Percentiles rank a stretch among this genome's conserved stretches.
Evolutionary conservation across 2,797 vertebrate genomes (phyloP).

Genomic region (Pteropus rufus): DNA sequence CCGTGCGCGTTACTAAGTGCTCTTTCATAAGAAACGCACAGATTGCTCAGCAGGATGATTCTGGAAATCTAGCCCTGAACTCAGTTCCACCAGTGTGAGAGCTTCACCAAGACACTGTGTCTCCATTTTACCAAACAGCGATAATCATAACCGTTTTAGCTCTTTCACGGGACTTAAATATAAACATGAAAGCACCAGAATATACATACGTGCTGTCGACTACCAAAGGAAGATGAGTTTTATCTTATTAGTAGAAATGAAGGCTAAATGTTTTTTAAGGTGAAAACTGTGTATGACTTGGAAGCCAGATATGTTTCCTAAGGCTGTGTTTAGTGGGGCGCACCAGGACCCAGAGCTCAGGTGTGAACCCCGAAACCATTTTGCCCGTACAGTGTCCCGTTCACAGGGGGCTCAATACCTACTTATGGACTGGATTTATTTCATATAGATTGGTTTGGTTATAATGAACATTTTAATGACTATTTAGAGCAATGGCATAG

Average conservation of each 20-base stretch:
- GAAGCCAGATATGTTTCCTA: background rate
- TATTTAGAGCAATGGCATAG: background rate
- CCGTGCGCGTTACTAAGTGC: background rate
- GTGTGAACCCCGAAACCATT: background rate
- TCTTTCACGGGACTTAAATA: background rate
- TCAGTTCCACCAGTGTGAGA: background rate
- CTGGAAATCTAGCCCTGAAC: background rate
- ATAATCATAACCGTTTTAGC: background rate
- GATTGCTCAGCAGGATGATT: background rate
- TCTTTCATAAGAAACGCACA: background rate
- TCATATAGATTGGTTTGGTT: background rate
- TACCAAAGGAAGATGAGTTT: background rate
- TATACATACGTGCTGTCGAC: background rate
- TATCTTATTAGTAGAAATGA: background rate
- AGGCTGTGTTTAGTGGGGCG: background rate
- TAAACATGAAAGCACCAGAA: background rate
- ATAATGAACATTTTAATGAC: background rate
- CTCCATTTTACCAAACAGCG: background rate
- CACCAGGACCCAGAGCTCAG: background rate
- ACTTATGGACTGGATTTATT: background rate
- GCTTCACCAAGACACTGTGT: background rate
- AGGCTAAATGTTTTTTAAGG: background rate
- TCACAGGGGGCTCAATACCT: background rate
- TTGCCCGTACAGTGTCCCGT: background rate
- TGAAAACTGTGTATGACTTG: conserved; percentile 26